phyloP scores from a whole-genome alignment of 1,140 invertebrate genomes.

The Polyergus mexicanus region DNA sequence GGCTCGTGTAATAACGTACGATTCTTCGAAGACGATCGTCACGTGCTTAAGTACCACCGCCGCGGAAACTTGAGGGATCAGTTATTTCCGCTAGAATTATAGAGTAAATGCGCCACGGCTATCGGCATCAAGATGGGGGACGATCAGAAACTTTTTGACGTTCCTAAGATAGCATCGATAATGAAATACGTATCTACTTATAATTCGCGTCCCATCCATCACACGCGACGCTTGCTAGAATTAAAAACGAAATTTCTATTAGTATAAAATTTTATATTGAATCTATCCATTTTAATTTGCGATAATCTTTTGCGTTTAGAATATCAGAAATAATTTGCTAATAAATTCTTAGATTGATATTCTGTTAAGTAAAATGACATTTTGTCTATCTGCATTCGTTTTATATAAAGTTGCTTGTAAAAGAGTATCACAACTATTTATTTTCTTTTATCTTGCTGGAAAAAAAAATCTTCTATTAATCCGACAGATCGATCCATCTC shows the following conservation, averaged over 20 bases:
- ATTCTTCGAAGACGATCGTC: conserved; percentile 59
- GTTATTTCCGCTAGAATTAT: conserved; percentile 45
- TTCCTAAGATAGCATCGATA: background rate
- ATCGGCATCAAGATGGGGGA: conserved; percentile 29
- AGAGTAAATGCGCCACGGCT: conserved; percentile 35
- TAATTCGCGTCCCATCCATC: background rate
- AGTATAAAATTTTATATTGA: conserved; percentile 11
- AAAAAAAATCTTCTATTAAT: conserved; percentile 50
- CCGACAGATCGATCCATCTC: conserved; percentile 34
- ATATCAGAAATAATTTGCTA: conserved; percentile 24
- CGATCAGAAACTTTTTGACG: conserved; percentile 36
- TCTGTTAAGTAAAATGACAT: background rate
- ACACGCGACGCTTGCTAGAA: background rate
- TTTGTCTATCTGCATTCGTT: background rate
- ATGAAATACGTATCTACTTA: conserved; percentile 8
- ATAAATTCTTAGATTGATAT: background rate
- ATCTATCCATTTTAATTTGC: background rate
- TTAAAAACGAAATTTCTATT: background rate
- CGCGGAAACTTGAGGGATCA: conserved; percentile 47
- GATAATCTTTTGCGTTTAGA: background rate
- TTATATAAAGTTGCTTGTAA: no score
- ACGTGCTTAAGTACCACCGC: conserved; percentile 53
- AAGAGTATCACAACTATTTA: background rate
- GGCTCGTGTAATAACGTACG: conserved; percentile 71
- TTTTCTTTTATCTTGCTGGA: background rate